A percentile compares a stretch with the other conserved stretches of the same genome.
Conservation (phyloP, 2,888 invertebrate genomes). For the Chymomyza fuscimana region DNA sequence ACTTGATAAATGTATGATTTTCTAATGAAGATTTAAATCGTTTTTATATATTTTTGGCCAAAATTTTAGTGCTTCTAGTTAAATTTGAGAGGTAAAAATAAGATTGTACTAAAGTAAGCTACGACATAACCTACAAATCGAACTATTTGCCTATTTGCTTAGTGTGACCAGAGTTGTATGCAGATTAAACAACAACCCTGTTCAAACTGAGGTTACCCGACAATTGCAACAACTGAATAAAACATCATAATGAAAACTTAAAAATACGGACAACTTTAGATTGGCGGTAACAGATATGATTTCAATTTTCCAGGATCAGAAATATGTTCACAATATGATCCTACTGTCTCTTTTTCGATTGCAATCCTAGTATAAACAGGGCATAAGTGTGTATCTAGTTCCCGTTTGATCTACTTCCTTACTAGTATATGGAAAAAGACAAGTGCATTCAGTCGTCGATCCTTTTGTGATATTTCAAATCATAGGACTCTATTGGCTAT, state of each 20-base stretch:
- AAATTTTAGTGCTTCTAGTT: not conserved
- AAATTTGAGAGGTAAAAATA: not conserved
- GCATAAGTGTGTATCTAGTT: too few species aligned
- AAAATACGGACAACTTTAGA: too few species aligned
- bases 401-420: not conserved
- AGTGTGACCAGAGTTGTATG: not conserved
- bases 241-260: too few species aligned
- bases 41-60: not conserved
- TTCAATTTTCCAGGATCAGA: too few species aligned
- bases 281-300: too few species aligned
- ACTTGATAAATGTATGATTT: constrained; percentile 1
- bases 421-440: not conserved
- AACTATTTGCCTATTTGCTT: not conserved
- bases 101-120: not conserved
- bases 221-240: too few species aligned
- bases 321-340: too few species aligned
- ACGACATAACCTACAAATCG: not conserved
- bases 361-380: too few species aligned
- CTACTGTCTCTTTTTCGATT: too few species aligned
- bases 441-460: not conserved
- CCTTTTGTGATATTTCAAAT: constrained; percentile 8
- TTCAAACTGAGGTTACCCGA: too few species aligned
- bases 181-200: too few species aligned
- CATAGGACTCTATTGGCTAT: constrained; percentile 33
- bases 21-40: not conserved